Percentiles rank a stretch among this genome's conserved stretches.
These are phyloP conservation scores for Petrocephalus zakoni DNA, from an alignment of 2,113 vertebrate species.

Conservation along the genomic window DNA sequence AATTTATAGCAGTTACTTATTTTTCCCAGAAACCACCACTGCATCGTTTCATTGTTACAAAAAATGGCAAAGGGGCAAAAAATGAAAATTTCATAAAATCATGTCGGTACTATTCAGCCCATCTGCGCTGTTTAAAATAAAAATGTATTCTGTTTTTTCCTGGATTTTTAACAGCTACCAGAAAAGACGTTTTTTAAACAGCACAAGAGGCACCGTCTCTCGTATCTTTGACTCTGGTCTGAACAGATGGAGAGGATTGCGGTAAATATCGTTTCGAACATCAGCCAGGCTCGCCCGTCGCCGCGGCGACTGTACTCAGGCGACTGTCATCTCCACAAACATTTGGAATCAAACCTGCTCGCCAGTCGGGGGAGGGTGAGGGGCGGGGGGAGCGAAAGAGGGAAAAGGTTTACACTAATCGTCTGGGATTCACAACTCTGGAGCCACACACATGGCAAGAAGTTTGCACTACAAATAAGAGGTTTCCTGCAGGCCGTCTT, in stretches of 20 bases:
- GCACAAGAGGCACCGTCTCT: conserved; percentile 19
- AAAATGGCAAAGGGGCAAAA: neutral
- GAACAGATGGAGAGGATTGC: conserved; percentile 36
- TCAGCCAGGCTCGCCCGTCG: conserved; percentile 43
- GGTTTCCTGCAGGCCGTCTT: neutral
- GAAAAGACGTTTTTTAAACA: conserved; percentile 20
- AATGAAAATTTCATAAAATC: conserved; percentile 7
- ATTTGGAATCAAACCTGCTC: conserved; percentile 37
- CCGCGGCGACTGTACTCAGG: conserved; percentile 39
- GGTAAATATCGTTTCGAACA: conserved; percentile 52
- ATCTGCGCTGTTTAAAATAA: conserved; percentile 15
- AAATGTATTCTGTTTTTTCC: neutral
- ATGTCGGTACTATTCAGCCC: neutral
- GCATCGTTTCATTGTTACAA: neutral
- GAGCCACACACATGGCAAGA: neutral
- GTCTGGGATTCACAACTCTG: conserved; percentile 30
- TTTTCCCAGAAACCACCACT: neutral
- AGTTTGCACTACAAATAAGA: conserved; percentile 11
- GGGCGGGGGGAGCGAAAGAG: conserved; percentile 24
- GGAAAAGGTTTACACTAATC: conserved; percentile 41
- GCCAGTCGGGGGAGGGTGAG: conserved; percentile 26
- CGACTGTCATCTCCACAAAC: conserved; percentile 45
- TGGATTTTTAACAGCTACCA: conserved; percentile 18
- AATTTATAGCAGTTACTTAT: neutral
- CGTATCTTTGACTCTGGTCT: conserved; percentile 34